These are phyloP conservation scores for Enteromius fasciolatus DNA, from an alignment of 2,797 vertebrate species.

Conservation along the genomic window DNA sequence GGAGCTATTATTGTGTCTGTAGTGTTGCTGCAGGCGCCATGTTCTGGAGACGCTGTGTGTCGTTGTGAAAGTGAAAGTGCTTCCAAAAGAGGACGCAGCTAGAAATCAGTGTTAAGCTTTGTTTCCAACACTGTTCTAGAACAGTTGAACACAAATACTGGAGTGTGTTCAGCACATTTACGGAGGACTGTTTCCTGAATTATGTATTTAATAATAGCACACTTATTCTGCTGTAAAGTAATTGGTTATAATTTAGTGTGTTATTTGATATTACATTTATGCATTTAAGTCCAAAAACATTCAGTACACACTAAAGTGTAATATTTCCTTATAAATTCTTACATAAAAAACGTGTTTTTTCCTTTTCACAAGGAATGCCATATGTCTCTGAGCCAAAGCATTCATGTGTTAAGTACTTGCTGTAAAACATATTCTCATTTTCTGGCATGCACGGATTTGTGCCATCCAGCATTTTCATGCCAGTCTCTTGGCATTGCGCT, in stretches of 20 bases:
- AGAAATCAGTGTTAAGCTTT: too few relatives aligned
- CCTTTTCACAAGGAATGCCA: conserved; percentile 58
- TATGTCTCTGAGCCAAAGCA: conserved; percentile 40
- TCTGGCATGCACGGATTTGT: conserved; percentile 38
- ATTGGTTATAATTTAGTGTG: not conserved
- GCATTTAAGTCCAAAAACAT: too few relatives aligned
- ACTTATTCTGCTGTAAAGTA: not conserved
- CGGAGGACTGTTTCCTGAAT: too few relatives aligned
- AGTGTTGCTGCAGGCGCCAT: too few relatives aligned
- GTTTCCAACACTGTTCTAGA: too few relatives aligned
- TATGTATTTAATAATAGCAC: too few relatives aligned
- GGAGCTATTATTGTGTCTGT: too few relatives aligned
- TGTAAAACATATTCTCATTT: conserved; percentile 43
- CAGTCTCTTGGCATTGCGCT: conserved; percentile 15
- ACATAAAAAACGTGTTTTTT: not conserved
- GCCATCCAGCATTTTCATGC: conserved; percentile 42
- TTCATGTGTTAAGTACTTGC: conserved; percentile 40
- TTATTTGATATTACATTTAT: not conserved
- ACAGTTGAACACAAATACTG: too few relatives aligned
- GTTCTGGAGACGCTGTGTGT: too few relatives aligned
- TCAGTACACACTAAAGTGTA: not conserved
- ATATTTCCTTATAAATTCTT: not conserved
- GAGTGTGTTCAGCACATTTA: too few relatives aligned
- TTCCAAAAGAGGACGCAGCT: too few relatives aligned
- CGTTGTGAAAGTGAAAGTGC: too few relatives aligned